Conservation (phyloP, 2,113 vertebrate species). For the Cavia porcellus region DNA sequence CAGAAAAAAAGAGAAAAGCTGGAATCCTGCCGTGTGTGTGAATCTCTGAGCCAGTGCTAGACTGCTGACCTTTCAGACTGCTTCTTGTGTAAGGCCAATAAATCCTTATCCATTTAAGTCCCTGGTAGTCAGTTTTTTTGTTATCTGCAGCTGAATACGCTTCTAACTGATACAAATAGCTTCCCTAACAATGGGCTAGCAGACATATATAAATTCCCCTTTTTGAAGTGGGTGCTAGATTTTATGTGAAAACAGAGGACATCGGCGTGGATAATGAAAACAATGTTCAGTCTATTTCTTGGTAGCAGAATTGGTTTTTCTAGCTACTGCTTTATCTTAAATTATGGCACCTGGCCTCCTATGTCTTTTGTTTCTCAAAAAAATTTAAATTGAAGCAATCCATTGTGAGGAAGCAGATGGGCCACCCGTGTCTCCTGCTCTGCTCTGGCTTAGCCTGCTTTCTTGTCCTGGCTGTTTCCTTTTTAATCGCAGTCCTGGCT, state of each 20-base stretch:
- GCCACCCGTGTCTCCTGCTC: not conserved
- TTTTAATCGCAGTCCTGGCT: not conserved
- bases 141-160: not conserved
- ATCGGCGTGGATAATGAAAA: conserved; percentile 27
- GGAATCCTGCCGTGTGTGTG: not conserved
- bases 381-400: conserved; percentile 52
- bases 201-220: conserved; percentile 23
- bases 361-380: conserved; percentile 63
- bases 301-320: conserved; percentile 31
- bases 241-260: conserved; percentile 64
- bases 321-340: conserved; percentile 65
- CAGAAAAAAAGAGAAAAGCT: not conserved
- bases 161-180: conserved; percentile 59
- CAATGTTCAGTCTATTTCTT: conserved; percentile 22
- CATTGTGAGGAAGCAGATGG: conserved; percentile 3
- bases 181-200: not conserved
- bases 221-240: conserved; percentile 43
- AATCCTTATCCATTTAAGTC: not conserved
- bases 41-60: not conserved
- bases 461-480: conserved; percentile 8
- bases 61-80: not conserved
- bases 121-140: conserved; percentile 20
- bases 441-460: not conserved
- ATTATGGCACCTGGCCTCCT: conserved; percentile 38
- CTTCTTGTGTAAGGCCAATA: not conserved